Conservation (phyloP, 2,797 vertebrate genomes). For the Cirrhinus mrigala region DNA sequence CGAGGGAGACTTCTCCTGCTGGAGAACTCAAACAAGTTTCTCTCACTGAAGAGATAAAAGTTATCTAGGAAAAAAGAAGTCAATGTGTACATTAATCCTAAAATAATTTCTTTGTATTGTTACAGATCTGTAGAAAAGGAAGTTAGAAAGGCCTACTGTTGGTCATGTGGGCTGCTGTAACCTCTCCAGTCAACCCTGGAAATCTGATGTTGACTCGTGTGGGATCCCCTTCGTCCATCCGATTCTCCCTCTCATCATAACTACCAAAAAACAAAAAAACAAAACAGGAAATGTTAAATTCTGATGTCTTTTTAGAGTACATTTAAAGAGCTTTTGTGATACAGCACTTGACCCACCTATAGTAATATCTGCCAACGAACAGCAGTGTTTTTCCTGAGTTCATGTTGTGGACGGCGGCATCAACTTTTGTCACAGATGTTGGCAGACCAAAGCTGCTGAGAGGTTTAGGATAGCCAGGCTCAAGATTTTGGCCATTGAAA, state of each 20-base stretch:
- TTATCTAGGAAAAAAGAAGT: not conserved
- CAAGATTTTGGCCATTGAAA: constrained; percentile 69
- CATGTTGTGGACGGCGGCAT: constrained; percentile 76
- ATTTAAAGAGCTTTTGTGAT: not conserved
- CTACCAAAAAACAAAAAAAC: constrained; percentile 60
- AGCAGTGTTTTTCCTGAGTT: constrained; percentile 78
- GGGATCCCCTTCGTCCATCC: constrained; percentile 78
- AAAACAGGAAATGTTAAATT: not conserved
- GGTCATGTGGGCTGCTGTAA: constrained; percentile 77
- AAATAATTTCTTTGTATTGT: not conserved
- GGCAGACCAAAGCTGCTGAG: constrained; percentile 78
- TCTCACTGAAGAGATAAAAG: constrained; percentile 21
- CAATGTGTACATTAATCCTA: not conserved
- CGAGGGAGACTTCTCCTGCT: not conserved
- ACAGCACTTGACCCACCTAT: constrained; percentile 72
- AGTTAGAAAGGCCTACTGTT: constrained; percentile 66
- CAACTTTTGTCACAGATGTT: constrained; percentile 74
- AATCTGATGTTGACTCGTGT: constrained; percentile 66
- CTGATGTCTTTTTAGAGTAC: not conserved
- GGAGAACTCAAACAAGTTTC: not conserved
- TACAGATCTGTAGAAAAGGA: not conserved
- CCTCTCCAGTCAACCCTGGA: constrained; percentile 70
- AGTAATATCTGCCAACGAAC: constrained; percentile 75
- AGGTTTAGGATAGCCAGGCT: constrained; percentile 75
- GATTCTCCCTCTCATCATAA: constrained; percentile 75